Evolutionary conservation across 1,140 invertebrate genomes (phyloP).

Genomic region (Ooceraea biroi): DNA sequence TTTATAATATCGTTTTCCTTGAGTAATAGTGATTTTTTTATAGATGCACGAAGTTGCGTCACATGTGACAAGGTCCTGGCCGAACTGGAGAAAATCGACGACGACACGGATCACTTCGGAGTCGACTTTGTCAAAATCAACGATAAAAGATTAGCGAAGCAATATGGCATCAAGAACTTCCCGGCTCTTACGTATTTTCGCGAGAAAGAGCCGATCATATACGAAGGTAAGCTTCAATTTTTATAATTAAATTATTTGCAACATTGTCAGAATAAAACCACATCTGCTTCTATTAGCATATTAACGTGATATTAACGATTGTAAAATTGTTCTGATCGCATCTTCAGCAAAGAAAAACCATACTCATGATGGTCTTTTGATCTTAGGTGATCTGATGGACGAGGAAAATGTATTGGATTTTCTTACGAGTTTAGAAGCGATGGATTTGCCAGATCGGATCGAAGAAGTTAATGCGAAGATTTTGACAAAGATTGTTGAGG

Average conservation of each 20-base stretch:
- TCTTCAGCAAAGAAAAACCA: not conserved
- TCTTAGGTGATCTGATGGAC: constrained; percentile 96
- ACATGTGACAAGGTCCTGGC: constrained; percentile 96
- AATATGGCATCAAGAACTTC: constrained; percentile 97
- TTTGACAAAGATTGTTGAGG: constrained; percentile 95
- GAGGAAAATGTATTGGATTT: constrained; percentile 97
- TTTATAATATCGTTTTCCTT: not conserved
- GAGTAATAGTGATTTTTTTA: constrained; percentile 67
- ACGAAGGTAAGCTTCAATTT: constrained; percentile 90
- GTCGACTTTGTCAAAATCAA: constrained; percentile 98
- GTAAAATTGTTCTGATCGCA: not conserved
- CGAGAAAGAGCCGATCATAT: constrained; percentile 96
- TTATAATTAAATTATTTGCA: not conserved
- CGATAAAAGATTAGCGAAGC: constrained; percentile 97
- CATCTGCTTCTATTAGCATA: not conserved
- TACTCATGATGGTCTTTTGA: not conserved
- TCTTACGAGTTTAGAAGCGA: constrained; percentile 96
- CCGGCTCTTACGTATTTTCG: constrained; percentile 97
- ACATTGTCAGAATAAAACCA: not conserved
- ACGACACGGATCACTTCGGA: constrained; percentile 97
- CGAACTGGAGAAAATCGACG: constrained; percentile 97
- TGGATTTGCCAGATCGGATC: constrained; percentile 97
- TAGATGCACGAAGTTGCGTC: constrained; percentile 96
- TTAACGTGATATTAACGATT: no score
- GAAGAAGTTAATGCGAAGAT: constrained; percentile 98